phyloP scores from a whole-genome alignment of 2,797 vertebrate genomes.

The Cyprinodon diabolis region DNA sequence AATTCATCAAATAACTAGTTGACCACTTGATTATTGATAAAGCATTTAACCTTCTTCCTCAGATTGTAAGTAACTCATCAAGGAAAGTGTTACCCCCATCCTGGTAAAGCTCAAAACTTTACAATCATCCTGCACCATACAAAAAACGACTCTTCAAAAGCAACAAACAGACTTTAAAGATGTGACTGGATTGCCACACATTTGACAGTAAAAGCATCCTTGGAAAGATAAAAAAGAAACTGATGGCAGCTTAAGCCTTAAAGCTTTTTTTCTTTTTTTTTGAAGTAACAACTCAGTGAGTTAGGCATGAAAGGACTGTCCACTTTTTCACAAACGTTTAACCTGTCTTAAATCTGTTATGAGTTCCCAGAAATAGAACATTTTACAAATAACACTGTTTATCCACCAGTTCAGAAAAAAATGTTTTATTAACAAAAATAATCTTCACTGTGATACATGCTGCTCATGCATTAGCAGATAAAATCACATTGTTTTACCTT shows the following conservation, averaged over 20 bases:
- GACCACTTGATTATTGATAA: not conserved
- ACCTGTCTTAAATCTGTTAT: not conserved
- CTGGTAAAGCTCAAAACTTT: not conserved
- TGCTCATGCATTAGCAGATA: not conserved
- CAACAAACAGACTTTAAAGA: not conserved
- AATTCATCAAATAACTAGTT: not conserved
- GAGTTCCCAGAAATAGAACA: not conserved
- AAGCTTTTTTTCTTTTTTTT: slow-evolving; percentile 25
- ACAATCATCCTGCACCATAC: not conserved
- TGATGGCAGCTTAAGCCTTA: not conserved
- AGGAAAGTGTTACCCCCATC: not conserved
- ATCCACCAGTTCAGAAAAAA: not conserved
- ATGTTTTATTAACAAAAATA: not conserved
- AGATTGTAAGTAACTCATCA: not conserved
- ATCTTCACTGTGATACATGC: not conserved
- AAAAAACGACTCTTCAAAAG: not conserved
- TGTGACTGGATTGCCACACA: not conserved
- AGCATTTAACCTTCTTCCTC: not conserved
- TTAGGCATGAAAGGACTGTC: not conserved
- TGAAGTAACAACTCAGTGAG: not conserved
- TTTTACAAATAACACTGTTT: not conserved
- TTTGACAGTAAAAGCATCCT: not conserved
- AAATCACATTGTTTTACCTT: slow-evolving; percentile 12
- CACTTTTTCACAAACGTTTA: slow-evolving; percentile 2
- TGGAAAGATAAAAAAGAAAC: not conserved